Conservation (phyloP, 2,888 invertebrate species). For the Gerris lacustris region DNA sequence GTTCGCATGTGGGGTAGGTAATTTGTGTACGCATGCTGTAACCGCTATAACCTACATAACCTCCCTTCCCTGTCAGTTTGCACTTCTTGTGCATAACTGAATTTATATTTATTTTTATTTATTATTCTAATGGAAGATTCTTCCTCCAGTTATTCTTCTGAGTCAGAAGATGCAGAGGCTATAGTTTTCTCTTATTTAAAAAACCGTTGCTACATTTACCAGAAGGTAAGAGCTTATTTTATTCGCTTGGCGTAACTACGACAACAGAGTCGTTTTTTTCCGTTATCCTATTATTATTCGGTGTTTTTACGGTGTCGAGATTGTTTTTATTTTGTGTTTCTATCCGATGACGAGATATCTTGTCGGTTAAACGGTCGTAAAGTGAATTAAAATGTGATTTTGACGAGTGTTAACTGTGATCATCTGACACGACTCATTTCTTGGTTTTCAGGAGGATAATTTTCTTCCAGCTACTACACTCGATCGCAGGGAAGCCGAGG, state of each 20-base stretch:
- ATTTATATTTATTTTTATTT: slow-evolving; percentile 1
- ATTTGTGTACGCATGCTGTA: slow-evolving; percentile 10
- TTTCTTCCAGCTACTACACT: background rate
- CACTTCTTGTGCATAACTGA: background rate
- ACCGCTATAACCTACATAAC: background rate
- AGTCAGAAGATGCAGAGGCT: slow-evolving; percentile 5
- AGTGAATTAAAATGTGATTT: too few species aligned
- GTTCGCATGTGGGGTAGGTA: background rate
- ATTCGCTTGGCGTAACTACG: background rate
- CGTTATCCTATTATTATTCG: background rate
- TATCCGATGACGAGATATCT: too few species aligned
- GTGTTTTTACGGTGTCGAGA: background rate
- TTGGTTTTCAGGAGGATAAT: background rate
- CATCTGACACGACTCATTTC: too few species aligned
- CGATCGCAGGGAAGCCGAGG: background rate
- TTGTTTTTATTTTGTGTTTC: too few species aligned
- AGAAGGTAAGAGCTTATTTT: slow-evolving; percentile 6
- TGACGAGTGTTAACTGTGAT: too few species aligned
- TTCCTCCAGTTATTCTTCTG: slow-evolving; percentile 6
- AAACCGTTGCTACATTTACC: background rate
- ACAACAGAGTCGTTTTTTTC: background rate
- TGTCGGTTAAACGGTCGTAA: too few species aligned
- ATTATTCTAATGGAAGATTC: slow-evolving; percentile 10
- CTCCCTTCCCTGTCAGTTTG: slow-evolving; percentile 6
- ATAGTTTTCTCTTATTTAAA: slow-evolving; percentile 1